Conservation (phyloP, 2,113 vertebrate genomes). For the Orientallactaga bullata region DNA sequence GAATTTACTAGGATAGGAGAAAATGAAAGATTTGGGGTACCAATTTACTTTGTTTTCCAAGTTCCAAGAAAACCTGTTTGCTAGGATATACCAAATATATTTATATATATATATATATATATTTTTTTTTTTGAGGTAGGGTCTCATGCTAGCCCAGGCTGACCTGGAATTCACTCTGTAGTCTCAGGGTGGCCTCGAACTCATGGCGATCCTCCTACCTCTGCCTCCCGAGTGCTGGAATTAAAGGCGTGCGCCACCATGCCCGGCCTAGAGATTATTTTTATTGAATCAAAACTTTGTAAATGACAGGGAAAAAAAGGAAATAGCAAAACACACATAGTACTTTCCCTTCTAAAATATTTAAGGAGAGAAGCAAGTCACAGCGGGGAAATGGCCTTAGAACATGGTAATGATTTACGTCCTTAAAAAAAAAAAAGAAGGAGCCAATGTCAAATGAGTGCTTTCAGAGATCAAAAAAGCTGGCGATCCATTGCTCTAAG, state of each 20-base stretch:
- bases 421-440: background rate
- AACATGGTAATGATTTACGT: slow-evolving; percentile 28
- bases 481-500: background rate
- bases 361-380: slow-evolving; percentile 24
- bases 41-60: slow-evolving; percentile 32
- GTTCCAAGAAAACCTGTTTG: slow-evolving; percentile 4
- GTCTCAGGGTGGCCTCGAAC: too few species aligned
- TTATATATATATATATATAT: too few species aligned
- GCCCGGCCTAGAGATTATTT: too few species aligned
- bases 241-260: too few species aligned
- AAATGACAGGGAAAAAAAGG: background rate
- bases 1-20: background rate
- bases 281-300: slow-evolving; percentile 43
- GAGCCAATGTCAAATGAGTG: background rate
- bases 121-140: too few species aligned
- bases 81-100: slow-evolving; percentile 10
- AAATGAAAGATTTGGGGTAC: background rate
- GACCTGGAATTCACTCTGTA: too few species aligned
- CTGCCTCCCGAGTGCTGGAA: too few species aligned
- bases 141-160: too few species aligned
- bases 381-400: background rate
- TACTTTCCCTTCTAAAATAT: slow-evolving; percentile 39
- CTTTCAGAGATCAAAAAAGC: background rate
- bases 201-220: too few species aligned
- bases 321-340: background rate